Conservation (phyloP, 2,797 vertebrate species). For the Lacerta agilis region DNA sequence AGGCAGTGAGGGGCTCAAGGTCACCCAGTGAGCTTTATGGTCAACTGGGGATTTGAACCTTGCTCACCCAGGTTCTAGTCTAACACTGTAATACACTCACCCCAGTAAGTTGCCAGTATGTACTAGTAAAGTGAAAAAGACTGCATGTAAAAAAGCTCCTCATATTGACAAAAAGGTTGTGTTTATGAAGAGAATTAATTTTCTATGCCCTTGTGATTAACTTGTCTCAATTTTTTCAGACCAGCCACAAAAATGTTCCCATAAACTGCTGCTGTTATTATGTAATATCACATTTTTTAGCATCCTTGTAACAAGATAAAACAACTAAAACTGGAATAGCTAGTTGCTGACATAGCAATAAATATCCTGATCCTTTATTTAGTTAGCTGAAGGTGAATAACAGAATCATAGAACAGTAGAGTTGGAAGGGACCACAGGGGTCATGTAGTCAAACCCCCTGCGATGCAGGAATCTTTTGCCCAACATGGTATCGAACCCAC, state of each 20-base stretch:
- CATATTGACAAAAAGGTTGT: conserved; percentile 29
- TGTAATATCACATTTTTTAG: background rate
- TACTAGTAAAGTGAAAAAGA: conserved; percentile 20
- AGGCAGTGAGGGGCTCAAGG: too few relatives aligned
- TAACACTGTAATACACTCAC: too few relatives aligned
- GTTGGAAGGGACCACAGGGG: too few relatives aligned
- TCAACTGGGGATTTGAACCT: too few relatives aligned
- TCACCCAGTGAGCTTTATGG: too few relatives aligned
- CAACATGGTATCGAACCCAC: too few relatives aligned
- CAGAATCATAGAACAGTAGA: too few relatives aligned
- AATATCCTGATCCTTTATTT: background rate
- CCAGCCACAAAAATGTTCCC: background rate
- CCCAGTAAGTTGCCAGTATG: background rate
- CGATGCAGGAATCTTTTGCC: too few relatives aligned
- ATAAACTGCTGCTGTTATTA: background rate
- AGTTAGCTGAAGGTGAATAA: background rate
- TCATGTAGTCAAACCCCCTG: too few relatives aligned
- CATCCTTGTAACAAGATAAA: background rate
- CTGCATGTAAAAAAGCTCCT: background rate
- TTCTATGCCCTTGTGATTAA: background rate
- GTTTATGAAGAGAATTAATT: background rate
- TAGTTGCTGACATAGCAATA: background rate
- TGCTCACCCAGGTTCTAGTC: too few relatives aligned
- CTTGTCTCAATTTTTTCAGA: conserved; percentile 20
- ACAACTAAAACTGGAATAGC: background rate